Evolutionary conservation across 2,797 vertebrate species (phyloP), one percentile per base, ranked within the genome.

Genomic region (Falco cherrug): DNA sequence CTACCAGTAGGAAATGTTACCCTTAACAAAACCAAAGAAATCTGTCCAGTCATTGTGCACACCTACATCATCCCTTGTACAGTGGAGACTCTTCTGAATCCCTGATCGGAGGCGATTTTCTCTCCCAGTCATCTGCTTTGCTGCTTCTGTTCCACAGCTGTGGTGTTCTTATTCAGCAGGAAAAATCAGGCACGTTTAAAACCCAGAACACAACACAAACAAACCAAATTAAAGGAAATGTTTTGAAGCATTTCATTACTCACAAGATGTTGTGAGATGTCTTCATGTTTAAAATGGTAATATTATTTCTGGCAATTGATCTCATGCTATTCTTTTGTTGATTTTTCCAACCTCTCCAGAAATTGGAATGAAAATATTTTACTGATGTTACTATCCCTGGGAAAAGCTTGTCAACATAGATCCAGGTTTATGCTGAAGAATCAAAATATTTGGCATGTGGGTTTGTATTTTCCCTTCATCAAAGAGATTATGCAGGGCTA

Each of bases 281-380:
- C 87, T 97, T 97, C 81, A 90, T 97, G 97, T 97, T 97, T 96
- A 95, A 96, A 96, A 93, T 35, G 71, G 93, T 96, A 97, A 96
- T 97, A 97, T 98, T 98, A 96, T 97, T 97, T 96, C 94, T 98
- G 97, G 98, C 98, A 97, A 68, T 74, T 9, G 25, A 74, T 96
- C 47, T 85, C 48, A 84, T 87, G 84, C 83, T 96, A 83, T 96
- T 95, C 95, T 83, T 94, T 88, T 97, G 96, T 97, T 97, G 96
- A 95, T 97, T 97, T 97, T 97, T 97, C 97, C 96, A 96, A 92
- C 65, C 94, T 96, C 97, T 97, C 94, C 96, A 96, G 95, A 97
- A 97, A 96, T 67, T 95, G 95, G 94, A 98, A 97, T 94, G 94
- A 97, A 97, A 97, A 97, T 88, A 96, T 96, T 97, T 96, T 93